Base-by-base conservation (phyloP, 2,113 vertebrate genomes). In the Zonotrichia leucophrys region DNA sequence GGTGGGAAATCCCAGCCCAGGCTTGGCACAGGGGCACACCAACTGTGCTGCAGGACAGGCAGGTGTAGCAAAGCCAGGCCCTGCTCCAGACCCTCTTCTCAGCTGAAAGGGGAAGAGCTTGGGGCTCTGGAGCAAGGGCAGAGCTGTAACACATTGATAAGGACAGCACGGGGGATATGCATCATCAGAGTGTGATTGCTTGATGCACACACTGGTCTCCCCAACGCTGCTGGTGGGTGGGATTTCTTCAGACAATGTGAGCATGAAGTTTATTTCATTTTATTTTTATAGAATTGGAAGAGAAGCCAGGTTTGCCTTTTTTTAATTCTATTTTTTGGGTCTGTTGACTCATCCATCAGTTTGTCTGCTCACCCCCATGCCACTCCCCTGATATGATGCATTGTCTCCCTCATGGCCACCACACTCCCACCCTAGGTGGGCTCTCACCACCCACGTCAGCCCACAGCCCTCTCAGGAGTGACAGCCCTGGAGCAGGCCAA, bases 161-260 rank as follows among this genome's bases (percentile, higher is more conserved):
- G 73, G 15, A 27, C 2, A 1, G 64, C 13, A 42, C 16, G 7
- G 10, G 39, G 59, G 19, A 75, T 4, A 5, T 17, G 41, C 55
- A 52, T 18, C 23, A 22, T 47, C 3, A 2, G 39, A 67, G 66
- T 0, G 1, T 7, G 25, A 58, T 30, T 0, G 0, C 50, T 33
- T 3, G 0, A 30, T 3, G 10, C 37, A 37, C 37, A 37, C 37
- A 37, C 37, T 37, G 37, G 24, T 39, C 56, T 64, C 58, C 53
- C 30, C 0, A 0, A 53, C 1, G 0, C 6, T 0, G 2, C 69
- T 31, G 66, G 10, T 10, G 66, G 85, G 31, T 41, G 75, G 67
- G 67, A 95, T 88, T 73, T 42, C 85, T 69, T 33, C 63, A 77
- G 82, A 67, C 63, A 73, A 39, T 10, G 28, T 12, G 41, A 95